Percentiles rank a stretch among this genome's conserved stretches.
These are phyloP conservation scores for Drosophila paranaensis DNA, from an alignment of 2,888 invertebrate genomes.

Conservation along the genomic window DNA sequence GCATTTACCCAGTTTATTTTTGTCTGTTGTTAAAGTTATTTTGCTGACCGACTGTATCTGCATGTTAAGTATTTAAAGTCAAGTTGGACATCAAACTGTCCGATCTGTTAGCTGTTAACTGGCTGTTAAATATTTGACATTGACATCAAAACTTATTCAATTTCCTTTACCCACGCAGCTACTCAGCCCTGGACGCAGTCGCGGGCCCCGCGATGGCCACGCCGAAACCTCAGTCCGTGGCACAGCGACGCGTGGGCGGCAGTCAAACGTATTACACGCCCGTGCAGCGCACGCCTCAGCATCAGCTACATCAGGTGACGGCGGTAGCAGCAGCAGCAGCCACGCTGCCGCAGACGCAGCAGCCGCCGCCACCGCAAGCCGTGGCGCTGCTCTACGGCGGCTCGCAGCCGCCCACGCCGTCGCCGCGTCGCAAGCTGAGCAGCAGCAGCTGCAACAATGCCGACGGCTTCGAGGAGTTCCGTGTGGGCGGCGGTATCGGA, in stretches of 20 bases:
- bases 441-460: conserved; percentile 87
- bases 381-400: conserved; percentile 85
- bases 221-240: conserved; percentile 53
- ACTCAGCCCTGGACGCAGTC: conserved; percentile 36
- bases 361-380: conserved; percentile 84
- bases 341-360: neutral
- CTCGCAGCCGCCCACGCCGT: conserved; percentile 87
- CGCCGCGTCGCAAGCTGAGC: conserved; percentile 90
- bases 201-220: neutral
- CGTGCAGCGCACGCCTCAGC: conserved; percentile 69
- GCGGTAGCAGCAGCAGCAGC: conserved; percentile 82
- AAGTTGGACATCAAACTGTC: neutral
- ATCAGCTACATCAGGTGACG: conserved; percentile 44
- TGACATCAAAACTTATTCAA: neutral
- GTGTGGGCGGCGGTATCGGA: conserved; percentile 76
- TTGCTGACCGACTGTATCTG: neutral
- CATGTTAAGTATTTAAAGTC: neutral
- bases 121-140: neutral
- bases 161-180: conserved; percentile 74
- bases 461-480: conserved; percentile 74
- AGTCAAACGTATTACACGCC: conserved; percentile 72
- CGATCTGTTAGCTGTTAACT: neutral
- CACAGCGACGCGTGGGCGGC: conserved; percentile 67
- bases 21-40: neutral
- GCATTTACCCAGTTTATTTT: neutral